A percentile compares a stretch with the other conserved stretches of the same genome.
phyloP scores from a whole-genome alignment of 2,888 invertebrate genomes.

The Drosophila multiciliata region DNA sequence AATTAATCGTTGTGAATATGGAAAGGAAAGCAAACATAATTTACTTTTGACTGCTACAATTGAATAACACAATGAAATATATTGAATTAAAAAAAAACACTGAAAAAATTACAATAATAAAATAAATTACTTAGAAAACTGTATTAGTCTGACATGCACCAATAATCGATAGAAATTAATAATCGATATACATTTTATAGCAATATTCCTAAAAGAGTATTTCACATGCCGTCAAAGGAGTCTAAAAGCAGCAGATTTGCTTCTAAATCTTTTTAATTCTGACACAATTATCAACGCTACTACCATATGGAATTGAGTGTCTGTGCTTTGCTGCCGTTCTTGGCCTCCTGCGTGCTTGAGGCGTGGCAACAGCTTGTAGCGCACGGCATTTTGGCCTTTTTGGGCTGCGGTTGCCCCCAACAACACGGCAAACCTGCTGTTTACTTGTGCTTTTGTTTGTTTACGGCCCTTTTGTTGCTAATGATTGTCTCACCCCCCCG shows the following conservation, averaged over 20 bases:
- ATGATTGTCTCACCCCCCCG: constrained; percentile 61
- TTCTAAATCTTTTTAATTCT: constrained; percentile 67
- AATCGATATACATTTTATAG: not conserved
- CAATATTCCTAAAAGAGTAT: not conserved
- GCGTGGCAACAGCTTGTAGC: constrained; percentile 55
- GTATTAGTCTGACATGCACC: not conserved
- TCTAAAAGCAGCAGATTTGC: constrained; percentile 17
- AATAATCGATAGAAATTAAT: not conserved
- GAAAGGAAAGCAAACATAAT: not conserved
- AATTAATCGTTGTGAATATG: not conserved
- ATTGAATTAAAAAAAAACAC: not conserved
- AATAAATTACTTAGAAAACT: not conserved
- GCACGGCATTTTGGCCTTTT: constrained; percentile 41
- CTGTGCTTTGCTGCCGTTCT: not conserved
- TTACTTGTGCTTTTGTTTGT: constrained; percentile 59
- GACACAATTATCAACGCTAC: constrained; percentile 64
- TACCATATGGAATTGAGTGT: constrained; percentile 72
- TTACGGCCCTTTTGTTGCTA: constrained; percentile 66
- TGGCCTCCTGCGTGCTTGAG: not conserved
- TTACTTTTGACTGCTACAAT: not conserved
- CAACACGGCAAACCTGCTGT: constrained; percentile 31
- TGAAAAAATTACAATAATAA: not conserved
- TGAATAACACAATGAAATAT: not conserved
- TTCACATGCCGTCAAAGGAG: constrained; percentile 15
- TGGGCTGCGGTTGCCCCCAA: constrained; percentile 42